Percentiles rank a stretch among this genome's conserved stretches.
Conservation (phyloP, 2,113 vertebrate species). For the Scomber scombrus region DNA sequence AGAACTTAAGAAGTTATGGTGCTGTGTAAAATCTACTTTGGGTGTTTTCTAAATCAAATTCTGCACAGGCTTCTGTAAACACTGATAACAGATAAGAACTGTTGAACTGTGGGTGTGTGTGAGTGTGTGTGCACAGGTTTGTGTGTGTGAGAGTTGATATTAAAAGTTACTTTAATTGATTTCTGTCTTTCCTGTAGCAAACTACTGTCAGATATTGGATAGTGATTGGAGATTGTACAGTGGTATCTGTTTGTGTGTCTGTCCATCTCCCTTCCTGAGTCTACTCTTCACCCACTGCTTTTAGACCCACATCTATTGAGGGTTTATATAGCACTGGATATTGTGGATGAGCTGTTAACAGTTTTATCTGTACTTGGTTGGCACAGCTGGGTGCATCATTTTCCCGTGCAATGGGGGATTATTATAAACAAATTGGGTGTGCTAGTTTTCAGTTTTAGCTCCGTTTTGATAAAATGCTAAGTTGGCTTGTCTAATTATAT, state of each 20-base stretch:
- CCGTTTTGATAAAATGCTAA: no score
- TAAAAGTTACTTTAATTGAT: slow-evolving; percentile 43
- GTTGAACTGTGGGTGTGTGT: not conserved
- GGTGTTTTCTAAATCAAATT: slow-evolving; percentile 30
- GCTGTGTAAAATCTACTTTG: slow-evolving; percentile 8
- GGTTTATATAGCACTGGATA: no score
- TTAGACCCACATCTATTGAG: no score
- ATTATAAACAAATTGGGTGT: no score
- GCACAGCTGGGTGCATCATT: no score
- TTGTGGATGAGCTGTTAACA: no score
- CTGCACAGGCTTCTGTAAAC: slow-evolving; percentile 6
- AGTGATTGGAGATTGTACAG: not conserved
- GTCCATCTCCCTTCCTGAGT: not conserved
- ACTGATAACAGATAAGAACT: slow-evolving; percentile 7
- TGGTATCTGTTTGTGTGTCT: not conserved
- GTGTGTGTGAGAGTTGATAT: not conserved
- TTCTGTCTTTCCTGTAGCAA: slow-evolving; percentile 3
- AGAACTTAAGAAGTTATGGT: slow-evolving; percentile 1
- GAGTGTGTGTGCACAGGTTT: not conserved
- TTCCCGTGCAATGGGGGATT: no score
- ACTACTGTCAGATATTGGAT: slow-evolving; percentile 17
- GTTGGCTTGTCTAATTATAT: no score
- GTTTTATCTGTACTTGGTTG: no score
- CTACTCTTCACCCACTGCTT: not conserved
- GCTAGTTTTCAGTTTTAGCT: no score